Evolutionary conservation across 1,140 invertebrate species (phyloP), one percentile per base, ranked within the genome.

Genomic region (Telenomus remus): DNA sequence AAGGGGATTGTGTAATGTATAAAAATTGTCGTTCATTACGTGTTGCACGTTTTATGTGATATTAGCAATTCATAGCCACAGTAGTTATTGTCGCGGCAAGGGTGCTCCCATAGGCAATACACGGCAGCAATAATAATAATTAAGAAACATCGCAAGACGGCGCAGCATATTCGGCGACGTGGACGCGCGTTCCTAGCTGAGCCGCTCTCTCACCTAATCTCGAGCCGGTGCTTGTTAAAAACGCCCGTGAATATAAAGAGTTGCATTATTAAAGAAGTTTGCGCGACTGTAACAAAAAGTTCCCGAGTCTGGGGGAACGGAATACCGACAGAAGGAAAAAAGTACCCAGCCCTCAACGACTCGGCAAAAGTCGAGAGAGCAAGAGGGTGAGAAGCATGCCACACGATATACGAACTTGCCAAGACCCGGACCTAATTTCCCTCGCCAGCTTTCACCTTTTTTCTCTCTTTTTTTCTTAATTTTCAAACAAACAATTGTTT

Each of bases 221-320:
- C 82, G 79, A 81, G 76, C 79, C 78, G 76, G 79, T 79, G 82
- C 83, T 87, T 87, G 85, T 87, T 87, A 87, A 86, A 85, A 87
- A 86, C 75, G 80, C 81, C 80, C 83, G 84, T 88, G 86, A 87
- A 87, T 87, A 88, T 88, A 88, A 88, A 88, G 85, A 87, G 86
- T 87, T 88, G 84, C 85, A 87, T 87, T 88, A 87, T 88, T 87
- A 88, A 88, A 88, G 86, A 88, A 87, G 85, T 87, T 88, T 80
- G 82, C 83, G 76, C 81, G 82, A 84, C 82, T 85, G 83, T 84
- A 86, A 86, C 82, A 85, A 85, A 86, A 87, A 85, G 85, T 88
- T 84, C 68, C n/a, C 50, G 65, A 27, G 68, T 76, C 56, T 64
- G 80, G 75, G 79, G 77, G 79, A 74, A 76, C 79, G 53, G 57